Percentiles rank a stretch among this genome's conserved stretches.
Conservation (phyloP, 2,797 vertebrate genomes). For the Scolopax rusticola region DNA sequence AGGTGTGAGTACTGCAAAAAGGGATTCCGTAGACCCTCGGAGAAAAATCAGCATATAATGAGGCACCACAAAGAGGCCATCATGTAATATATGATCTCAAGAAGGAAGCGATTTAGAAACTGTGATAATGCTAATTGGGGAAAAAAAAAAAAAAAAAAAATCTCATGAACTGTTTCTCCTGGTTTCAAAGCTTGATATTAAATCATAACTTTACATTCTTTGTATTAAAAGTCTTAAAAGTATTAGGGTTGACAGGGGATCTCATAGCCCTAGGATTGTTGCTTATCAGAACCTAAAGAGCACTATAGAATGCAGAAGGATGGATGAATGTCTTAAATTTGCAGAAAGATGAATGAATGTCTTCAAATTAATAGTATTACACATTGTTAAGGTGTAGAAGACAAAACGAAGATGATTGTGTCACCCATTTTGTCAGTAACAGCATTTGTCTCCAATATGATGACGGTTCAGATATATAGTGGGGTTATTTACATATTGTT, state of each 20-base stretch:
- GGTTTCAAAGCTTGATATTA: constrained; percentile 83
- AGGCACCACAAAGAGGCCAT: constrained; percentile 97
- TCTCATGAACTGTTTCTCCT: constrained; percentile 85
- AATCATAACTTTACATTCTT: constrained; percentile 82
- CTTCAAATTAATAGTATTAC: constrained; percentile 65
- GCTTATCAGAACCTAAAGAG: constrained; percentile 73
- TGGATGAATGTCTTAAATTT: constrained; percentile 72
- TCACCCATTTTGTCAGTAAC: constrained; percentile 65
- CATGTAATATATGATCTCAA: constrained; percentile 64
- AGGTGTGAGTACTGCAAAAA: constrained; percentile 98
- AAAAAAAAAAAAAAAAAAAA: constrained; percentile 69
- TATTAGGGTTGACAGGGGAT: constrained; percentile 76
- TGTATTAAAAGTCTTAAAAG: constrained; percentile 85
- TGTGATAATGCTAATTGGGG: constrained; percentile 66
- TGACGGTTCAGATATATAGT: constrained; percentile 25
- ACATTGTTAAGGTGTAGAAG: constrained; percentile 58
- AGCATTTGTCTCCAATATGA: constrained; percentile 20
- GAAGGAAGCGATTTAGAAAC: constrained; percentile 69
- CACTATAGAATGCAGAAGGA: constrained; percentile 71
- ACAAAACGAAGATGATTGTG: constrained; percentile 39
- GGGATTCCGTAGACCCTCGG: constrained; percentile 94
- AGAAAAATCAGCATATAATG: constrained; percentile 99
- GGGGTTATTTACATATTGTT: constrained; percentile 41
- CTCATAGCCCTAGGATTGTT: constrained; percentile 76
- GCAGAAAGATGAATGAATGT: constrained; percentile 71